Conservation (phyloP, 2,113 vertebrate genomes). For the Semnopithecus entellus region DNA sequence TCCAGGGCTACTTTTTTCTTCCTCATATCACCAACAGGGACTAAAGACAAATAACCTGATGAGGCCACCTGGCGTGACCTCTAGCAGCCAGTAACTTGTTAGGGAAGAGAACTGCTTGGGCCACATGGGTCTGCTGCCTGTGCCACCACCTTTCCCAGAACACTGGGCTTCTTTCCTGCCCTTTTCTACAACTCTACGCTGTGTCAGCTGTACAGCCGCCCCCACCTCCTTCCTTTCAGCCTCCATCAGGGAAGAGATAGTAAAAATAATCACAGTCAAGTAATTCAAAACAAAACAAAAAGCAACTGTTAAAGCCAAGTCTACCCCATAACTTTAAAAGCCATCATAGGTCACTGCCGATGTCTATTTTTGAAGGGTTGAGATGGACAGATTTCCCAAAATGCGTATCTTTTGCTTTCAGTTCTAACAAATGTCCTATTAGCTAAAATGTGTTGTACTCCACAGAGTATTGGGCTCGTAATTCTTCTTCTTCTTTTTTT, state of each 20-base stretch:
- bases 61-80: background rate
- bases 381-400: slow-evolving; percentile 20
- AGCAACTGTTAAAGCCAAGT: slow-evolving; percentile 5
- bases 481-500: background rate
- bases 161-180: background rate
- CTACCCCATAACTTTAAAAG: slow-evolving; percentile 13
- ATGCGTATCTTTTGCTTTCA: background rate
- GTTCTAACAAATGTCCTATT: background rate
- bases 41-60: background rate
- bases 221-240: background rate
- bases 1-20: background rate
- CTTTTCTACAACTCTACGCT: background rate
- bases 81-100: background rate
- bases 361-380: background rate
- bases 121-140: background rate
- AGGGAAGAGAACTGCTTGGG: background rate
- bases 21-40: background rate
- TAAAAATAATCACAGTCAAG: slow-evolving; percentile 4
- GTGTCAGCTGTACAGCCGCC: background rate
- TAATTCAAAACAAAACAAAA: background rate
- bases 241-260: background rate
- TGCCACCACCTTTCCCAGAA: background rate
- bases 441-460: slow-evolving; percentile 19
- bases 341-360: background rate
- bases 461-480: background rate